Base-by-base conservation (phyloP, 2,888 invertebrate species). In the Malacosoma neustria region DNA sequence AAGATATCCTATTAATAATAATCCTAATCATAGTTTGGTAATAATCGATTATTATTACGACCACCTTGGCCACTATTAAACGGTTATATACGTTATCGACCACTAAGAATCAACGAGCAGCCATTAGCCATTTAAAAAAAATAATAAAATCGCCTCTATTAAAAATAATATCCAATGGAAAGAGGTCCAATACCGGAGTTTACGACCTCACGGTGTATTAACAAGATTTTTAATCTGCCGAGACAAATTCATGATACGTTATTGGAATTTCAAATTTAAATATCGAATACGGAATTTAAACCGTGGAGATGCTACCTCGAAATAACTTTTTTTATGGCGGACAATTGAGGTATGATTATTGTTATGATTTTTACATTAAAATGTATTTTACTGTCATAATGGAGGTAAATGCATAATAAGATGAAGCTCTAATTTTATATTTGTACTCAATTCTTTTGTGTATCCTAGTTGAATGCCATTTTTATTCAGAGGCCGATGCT, bases 141-240 rank as follows among this genome's bases (percentile, higher is more conserved):
- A 37, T 42, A 46, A 56, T 61, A 63, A 65, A 53, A 55, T 51
- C 56, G 59, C 45, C 43, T 46, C 55, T 45, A 62, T 58, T 60
- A 60, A 62, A 59, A 62, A 67, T 65, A 72, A 76, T 68, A 59
- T 52, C 66, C 65, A 70, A 76, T 76, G 75, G 73, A 66, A 71
- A 61, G 61, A 63, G 66, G 58, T 64, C 63, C 64, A 51, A 64
- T 65, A 61, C 49, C 46, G 46, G 22, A 61, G 72, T 74, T 73
- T 74, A 79, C 61, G 75, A 65, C 61, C 61, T 57, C 52, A 57
- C 39, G 40, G 58, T 59, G 53, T 57, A 63, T 74, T 79, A 73
- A 74, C 58, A 22, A 22, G 22, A 71, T 69, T 72, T 70, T 75
- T 77, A 76, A 80, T 72, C 68, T 63, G 64, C 68, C 76, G 71